Base-by-base conservation (phyloP, 2,888 invertebrate species). In the Quadroppia sp. region DNA sequence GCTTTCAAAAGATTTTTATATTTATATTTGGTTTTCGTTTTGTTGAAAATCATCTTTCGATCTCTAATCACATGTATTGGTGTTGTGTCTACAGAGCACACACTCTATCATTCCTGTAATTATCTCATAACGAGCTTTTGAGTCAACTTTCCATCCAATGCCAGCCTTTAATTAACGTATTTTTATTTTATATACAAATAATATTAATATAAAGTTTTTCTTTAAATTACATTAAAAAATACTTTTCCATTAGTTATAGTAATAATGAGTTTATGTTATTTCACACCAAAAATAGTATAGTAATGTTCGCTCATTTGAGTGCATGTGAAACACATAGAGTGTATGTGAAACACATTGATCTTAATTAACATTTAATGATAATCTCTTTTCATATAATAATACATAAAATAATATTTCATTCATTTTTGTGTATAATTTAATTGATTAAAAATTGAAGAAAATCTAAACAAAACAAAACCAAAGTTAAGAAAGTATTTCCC, bases 31-130 rank as follows among this genome's bases (percentile, higher is more conserved):
- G n/a, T n/a, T n/a, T n/a, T n/a, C n/a, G n/a, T n/a, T n/a, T n/a
- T n/a, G n/a, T n/a, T n/a, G n/a, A n/a, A n/a, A n/a, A n/a, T n/a
- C n/a, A n/a, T n/a, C n/a, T n/a, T n/a, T n/a, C n/a, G n/a, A n/a
- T n/a, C n/a, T n/a, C n/a, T n/a, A n/a, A n/a, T n/a, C n/a, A n/a
- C 32, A 61, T 61, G n/a, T 36, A 23, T 25, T 53, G 53, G 13
- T 32, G n/a, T 32, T 61, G 17, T 61, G 32, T 17, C 32, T 32
- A 3, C 32, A 32, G 61, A 32, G 61, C 61, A 61, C 61, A 32
- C 61, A 61, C 61, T 61, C 36, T 61, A 61, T 61, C 61, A 61
- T 61, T 17, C n/a, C 20, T 67, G 42, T 67, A 67, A 67, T 67
- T 67, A 67, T 67, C 67, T 20, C 20, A 4, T 67, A 67, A 67